Conservation (phyloP, 1,140 invertebrate genomes). For the Hylaeus volcanicus region DNA sequence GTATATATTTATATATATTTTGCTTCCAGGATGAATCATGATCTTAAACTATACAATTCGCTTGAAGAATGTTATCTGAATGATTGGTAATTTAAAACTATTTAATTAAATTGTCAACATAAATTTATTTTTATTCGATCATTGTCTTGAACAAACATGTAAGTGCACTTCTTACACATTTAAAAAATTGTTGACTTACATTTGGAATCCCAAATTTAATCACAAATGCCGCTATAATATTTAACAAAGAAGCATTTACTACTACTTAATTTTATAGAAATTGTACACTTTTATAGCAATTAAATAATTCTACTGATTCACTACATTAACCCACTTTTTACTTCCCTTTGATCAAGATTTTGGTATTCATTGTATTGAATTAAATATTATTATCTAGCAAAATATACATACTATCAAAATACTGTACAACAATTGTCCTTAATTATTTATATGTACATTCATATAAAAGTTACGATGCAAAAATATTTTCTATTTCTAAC, state of each 20-base stretch:
- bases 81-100: slow-evolving; percentile 62
- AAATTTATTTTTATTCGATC: background rate
- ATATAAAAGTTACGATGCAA: slow-evolving; percentile 16
- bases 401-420: background rate
- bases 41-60: slow-evolving; percentile 78
- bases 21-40: slow-evolving; percentile 78
- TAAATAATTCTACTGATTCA: slow-evolving; percentile 9
- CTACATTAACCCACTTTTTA: background rate
- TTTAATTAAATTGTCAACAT: background rate
- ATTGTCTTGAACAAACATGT: background rate
- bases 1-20: slow-evolving; percentile 72
- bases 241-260: background rate
- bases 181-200: slow-evolving; percentile 1
- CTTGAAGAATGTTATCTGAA: slow-evolving; percentile 82
- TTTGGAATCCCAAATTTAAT: background rate
- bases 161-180: background rate
- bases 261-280: slow-evolving; percentile 3
- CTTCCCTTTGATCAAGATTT: background rate
- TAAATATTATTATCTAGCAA: background rate
- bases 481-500: slow-evolving; percentile 83
- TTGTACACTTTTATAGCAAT: background rate
- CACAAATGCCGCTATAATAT: background rate
- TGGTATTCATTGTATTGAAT: background rate
- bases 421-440: background rate
- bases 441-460: slow-evolving; percentile 13